phyloP scores from a whole-genome alignment of 2,888 invertebrate genomes.

The Lamellibrachia columna region DNA sequence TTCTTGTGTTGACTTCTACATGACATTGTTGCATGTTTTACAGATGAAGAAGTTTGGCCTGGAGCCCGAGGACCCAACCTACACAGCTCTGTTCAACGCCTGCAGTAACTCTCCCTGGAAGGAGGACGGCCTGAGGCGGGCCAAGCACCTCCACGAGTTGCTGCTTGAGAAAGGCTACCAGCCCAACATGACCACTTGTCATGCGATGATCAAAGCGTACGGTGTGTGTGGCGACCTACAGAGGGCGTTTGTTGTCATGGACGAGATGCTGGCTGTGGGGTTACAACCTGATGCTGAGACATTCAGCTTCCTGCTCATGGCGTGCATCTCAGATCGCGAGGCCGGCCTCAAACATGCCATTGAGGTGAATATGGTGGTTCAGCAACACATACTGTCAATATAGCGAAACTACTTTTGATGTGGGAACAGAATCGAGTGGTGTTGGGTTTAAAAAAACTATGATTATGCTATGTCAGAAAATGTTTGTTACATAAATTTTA shows the following conservation, averaged over 20 bases:
- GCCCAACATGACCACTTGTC: slow-evolving; percentile 21
- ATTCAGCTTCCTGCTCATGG: slow-evolving; percentile 83
- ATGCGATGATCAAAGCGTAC: slow-evolving; percentile 85
- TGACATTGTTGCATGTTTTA: not conserved
- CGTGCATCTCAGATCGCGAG: slow-evolving; percentile 81
- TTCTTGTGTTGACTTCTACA: not conserved
- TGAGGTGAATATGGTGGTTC: slow-evolving; percentile 65
- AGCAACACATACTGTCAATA: not conserved
- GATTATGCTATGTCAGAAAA: too few species aligned
- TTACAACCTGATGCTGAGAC: slow-evolving; percentile 72
- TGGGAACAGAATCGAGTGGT: too few species aligned
- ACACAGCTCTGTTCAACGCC: slow-evolving; percentile 87
- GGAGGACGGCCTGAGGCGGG: slow-evolving; percentile 76
- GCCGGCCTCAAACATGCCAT: slow-evolving; percentile 85
- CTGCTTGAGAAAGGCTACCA: slow-evolving; percentile 6
- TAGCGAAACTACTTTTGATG: too few species aligned
- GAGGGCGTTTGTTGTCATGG: slow-evolving; percentile 82
- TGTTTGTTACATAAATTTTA: too few species aligned
- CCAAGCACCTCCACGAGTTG: slow-evolving; percentile 70
- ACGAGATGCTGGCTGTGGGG: slow-evolving; percentile 76
- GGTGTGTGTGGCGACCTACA: slow-evolving; percentile 82
- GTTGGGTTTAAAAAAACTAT: too few species aligned
- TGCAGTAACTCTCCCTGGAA: slow-evolving; percentile 81
- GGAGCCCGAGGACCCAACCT: slow-evolving; percentile 77
- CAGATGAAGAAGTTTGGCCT: slow-evolving; percentile 82